These are phyloP conservation scores for Lasioglossum oenotherae DNA, from an alignment of 2,888 invertebrate genomes.

Conservation along the genomic window DNA sequence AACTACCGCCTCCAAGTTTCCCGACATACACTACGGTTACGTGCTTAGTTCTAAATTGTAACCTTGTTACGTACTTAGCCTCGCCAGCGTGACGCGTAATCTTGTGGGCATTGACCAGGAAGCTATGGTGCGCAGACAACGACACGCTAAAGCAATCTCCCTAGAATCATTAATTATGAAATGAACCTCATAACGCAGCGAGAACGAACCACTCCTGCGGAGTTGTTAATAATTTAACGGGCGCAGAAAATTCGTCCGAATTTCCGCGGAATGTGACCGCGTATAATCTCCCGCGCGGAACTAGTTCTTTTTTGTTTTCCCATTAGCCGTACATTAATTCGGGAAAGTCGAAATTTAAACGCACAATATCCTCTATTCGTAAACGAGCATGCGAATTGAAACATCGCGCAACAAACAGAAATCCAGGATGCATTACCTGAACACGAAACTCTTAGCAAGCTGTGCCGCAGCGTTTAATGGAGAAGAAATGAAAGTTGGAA, in stretches of 20 bases:
- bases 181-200: background rate
- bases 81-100: constrained; percentile 70
- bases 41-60: constrained; percentile 57
- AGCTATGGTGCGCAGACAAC: constrained; percentile 43
- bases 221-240: background rate
- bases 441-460: too few relatives aligned
- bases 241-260: background rate
- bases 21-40: constrained; percentile 25
- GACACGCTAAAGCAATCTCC: constrained; percentile 26
- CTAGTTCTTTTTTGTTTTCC: background rate
- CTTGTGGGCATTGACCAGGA: constrained; percentile 63
- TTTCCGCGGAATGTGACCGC: background rate
- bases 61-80: constrained; percentile 65
- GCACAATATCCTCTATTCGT: background rate
- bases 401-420: background rate
- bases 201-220: background rate
- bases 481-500: too few relatives aligned
- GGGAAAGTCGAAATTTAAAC: background rate
- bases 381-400: background rate
- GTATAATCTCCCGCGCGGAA: background rate
- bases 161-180: constrained; percentile 40
- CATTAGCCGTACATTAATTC: background rate
- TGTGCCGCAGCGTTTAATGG: too few relatives aligned
- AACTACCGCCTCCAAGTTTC: constrained; percentile 35
- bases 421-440: background rate